A percentile compares a stretch with the other conserved stretches of the same genome.
Evolutionary conservation across 1,140 invertebrate genomes (phyloP).

Genomic region (Zophobas atratus): DNA sequence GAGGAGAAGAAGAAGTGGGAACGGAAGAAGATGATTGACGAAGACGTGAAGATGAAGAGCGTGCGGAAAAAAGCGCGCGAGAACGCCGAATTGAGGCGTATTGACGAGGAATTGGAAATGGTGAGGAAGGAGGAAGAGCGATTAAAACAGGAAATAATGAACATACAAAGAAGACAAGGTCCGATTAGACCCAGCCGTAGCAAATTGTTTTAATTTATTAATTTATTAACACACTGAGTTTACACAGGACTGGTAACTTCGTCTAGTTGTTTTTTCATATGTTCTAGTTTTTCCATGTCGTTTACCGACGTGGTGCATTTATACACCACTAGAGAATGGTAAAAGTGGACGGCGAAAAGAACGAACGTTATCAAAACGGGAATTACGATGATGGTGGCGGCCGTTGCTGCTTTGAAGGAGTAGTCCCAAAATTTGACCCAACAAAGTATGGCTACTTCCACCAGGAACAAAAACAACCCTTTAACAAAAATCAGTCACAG

Average conservation of each 20-base stretch:
- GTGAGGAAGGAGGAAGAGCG: conserved; percentile 63
- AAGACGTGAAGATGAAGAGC: conserved; percentile 59
- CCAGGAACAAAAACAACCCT: conserved; percentile 83
- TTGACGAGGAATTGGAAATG: conserved; percentile 62
- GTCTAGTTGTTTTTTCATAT: conserved; percentile 80
- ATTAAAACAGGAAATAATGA: conserved; percentile 64
- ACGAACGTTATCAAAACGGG: conserved; percentile 90
- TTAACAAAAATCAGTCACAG: conserved; percentile 21
- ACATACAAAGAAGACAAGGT: conserved; percentile 61
- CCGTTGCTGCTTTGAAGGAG: conserved; percentile 84
- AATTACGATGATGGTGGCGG: conserved; percentile 90
- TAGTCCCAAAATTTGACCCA: conserved; percentile 92
- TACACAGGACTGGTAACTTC: conserved; percentile 67
- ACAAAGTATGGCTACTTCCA: conserved; percentile 89
- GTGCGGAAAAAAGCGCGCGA: conserved; percentile 55
- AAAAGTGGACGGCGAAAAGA: conserved; percentile 91
- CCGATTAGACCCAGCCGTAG: conserved; percentile 53
- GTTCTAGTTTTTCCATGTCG: conserved; percentile 81
- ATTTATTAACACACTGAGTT: conserved; percentile 22
- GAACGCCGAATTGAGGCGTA: conserved; percentile 61
- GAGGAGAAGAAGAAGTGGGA: conserved; percentile 58
- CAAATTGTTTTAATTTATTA: conserved; percentile 50
- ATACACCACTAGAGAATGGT: conserved; percentile 88
- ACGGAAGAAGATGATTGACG: conserved; percentile 59
- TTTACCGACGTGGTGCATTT: conserved; percentile 81